phyloP scores from a whole-genome alignment of 2,113 vertebrate species.

The Salvelinus fontinalis region DNA sequence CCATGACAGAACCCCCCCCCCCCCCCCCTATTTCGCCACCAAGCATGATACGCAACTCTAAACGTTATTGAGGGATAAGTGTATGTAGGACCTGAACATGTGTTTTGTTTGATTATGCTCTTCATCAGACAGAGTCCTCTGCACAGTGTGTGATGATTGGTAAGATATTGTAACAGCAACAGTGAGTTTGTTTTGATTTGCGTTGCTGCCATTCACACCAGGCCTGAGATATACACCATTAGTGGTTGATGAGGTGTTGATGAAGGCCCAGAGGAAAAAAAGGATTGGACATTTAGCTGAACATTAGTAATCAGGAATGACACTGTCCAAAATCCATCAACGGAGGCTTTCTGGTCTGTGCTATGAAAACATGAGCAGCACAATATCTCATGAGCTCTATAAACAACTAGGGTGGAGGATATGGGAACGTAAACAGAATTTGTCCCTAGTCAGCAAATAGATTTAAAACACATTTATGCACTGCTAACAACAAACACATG shows the following conservation, averaged over 20 bases:
- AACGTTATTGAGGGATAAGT: background rate
- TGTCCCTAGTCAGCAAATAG: constrained; percentile 33
- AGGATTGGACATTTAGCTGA: background rate
- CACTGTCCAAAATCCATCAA: constrained; percentile 21
- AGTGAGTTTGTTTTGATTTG: background rate
- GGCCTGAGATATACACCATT: background rate
- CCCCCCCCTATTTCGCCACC: background rate
- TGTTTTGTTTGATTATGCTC: background rate
- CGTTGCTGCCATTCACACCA: background rate
- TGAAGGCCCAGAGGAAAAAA: background rate
- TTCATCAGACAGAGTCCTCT: background rate
- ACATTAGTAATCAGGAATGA: constrained; percentile 4
- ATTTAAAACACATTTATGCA: constrained; percentile 42
- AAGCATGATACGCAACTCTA: background rate
- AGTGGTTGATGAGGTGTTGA: constrained; percentile 1
- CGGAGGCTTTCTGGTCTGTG: background rate
- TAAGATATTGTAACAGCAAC: background rate
- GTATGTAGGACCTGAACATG: background rate
- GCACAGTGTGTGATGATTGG: background rate
- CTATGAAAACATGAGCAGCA: constrained; percentile 18
- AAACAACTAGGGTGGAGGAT: constrained; percentile 59
- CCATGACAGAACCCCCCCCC: too few species aligned
- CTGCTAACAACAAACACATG: constrained; percentile 68
- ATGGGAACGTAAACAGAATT: constrained; percentile 44
- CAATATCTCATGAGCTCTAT: constrained; percentile 20